Base-by-base conservation (phyloP, 2,113 vertebrate species). In the Excalfactoria chinensis region DNA sequence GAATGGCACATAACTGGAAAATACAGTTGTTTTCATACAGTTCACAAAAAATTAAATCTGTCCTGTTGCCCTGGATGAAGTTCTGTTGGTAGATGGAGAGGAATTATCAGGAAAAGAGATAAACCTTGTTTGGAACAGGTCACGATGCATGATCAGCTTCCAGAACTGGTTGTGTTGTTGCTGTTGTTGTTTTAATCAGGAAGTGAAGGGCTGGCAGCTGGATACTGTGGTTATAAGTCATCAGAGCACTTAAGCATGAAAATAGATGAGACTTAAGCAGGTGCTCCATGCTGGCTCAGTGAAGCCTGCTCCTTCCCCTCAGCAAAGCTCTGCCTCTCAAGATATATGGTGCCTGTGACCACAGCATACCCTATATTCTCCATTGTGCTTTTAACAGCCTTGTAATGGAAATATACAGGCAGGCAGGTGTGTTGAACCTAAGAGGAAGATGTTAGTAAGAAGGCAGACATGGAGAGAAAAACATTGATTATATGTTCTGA, bases 131-230 rank as follows among this genome's bases (percentile, higher is more conserved):
- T 60, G 46, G 46, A n/a, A 5, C 44, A 37, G 9, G 35, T 82
- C 18, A 4, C 8, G 48, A 22, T 34, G 72, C 0, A 5, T 9
- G 22, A 81, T 28, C 46, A 46, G 63, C 49, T 86, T 72, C 63
- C 71, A 82, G 81, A 88, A 79, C 44, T 30, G 7, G 6, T 11
- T 6, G 20, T 46, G 11, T 49, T 49, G 11, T 48, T 48, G 21
- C 22, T 48, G 46, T 44, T 63, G 22, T 20, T 92, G 51, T 53
- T 94, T 92, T 80, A 89, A 91, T 92, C 63, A 85, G 71, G 56
- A 93, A 89, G 49, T 28, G 3, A 64, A 92, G 60, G 71, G 68
- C 89, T 93, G 96, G 89, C 93, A 95, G 86, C 68, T 82, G 71
- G n/a, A 62, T 87, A 66, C 71, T 6, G 1, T 73, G 84, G 74